These are phyloP conservation scores for Schlechtendalia chinensis DNA, from an alignment of 1,140 invertebrate genomes.

Conservation along the genomic window DNA sequence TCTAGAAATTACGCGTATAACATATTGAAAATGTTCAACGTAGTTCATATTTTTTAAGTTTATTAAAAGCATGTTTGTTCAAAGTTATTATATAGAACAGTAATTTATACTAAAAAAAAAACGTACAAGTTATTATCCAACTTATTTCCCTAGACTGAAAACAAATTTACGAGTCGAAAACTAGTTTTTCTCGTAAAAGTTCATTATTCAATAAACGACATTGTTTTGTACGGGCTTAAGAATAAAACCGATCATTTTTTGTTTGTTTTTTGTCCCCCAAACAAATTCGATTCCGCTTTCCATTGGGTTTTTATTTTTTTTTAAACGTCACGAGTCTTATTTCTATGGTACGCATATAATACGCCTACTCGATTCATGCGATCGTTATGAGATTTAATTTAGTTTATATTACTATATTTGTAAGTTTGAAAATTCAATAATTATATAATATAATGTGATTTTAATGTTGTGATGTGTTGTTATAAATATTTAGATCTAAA, in stretches of 20 bases:
- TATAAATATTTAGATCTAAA: not conserved
- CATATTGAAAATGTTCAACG: not conserved
- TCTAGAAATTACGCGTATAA: not conserved
- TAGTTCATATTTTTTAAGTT: not conserved
- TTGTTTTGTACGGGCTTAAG: too few species aligned
- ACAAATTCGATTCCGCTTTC: not conserved
- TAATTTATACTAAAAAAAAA: not conserved
- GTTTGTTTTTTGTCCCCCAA: not conserved
- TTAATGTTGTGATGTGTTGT: slow-evolving; percentile 23
- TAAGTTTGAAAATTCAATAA: not conserved
- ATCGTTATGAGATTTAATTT: not conserved
- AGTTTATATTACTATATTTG: not conserved
- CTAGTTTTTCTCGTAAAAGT: too few species aligned
- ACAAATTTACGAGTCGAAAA: not conserved
- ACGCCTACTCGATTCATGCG: too few species aligned
- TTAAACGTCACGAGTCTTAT: not conserved
- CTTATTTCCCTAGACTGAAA: not conserved
- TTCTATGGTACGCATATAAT: too few species aligned
- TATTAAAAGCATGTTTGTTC: not conserved
- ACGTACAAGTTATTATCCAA: not conserved
- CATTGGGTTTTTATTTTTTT: not conserved
- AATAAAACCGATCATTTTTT: too few species aligned
- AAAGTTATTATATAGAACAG: not conserved
- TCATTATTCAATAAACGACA: too few species aligned
- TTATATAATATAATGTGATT: slow-evolving; percentile 15